Conservation (phyloP, 2,113 vertebrate species). For the Clupea harengus region DNA sequence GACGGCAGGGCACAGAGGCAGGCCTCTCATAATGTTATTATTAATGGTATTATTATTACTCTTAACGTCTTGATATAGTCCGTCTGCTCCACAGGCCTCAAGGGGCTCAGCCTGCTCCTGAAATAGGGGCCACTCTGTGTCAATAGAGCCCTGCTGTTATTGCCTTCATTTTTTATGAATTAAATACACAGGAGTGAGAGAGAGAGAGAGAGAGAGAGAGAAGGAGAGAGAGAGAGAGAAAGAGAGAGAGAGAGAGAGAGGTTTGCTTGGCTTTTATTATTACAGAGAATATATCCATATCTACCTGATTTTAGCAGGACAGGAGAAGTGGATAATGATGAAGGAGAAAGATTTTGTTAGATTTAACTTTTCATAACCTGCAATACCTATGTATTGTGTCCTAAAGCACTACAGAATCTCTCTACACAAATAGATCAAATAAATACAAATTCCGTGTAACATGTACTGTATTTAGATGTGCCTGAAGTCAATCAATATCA, state of each 20-base stretch:
- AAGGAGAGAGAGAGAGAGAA: not conserved
- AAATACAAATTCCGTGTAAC: no score
- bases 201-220: not conserved
- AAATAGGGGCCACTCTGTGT: not conserved
- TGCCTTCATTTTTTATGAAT: not conserved
- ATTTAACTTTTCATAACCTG: no score
- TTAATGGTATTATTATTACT: not conserved
- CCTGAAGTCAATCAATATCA: no score
- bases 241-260: not conserved
- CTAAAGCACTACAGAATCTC: no score
- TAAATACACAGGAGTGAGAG: not conserved
- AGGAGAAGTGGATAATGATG: no score
- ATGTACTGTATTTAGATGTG: no score
- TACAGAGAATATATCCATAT: no score
- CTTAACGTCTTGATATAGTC: not conserved
- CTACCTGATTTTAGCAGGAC: no score
- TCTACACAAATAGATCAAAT: no score
- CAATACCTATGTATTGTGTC: no score
- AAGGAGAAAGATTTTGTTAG: no score
- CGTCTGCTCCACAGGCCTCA: not conserved
- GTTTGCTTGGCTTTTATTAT: no score
- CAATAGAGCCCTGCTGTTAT: not conserved
- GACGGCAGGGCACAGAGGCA: not conserved
- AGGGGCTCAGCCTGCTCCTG: not conserved
- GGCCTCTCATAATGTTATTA: slow-evolving; percentile 4